Base-by-base conservation (phyloP, 2,888 invertebrate species). In the Abrostola triplasia region DNA sequence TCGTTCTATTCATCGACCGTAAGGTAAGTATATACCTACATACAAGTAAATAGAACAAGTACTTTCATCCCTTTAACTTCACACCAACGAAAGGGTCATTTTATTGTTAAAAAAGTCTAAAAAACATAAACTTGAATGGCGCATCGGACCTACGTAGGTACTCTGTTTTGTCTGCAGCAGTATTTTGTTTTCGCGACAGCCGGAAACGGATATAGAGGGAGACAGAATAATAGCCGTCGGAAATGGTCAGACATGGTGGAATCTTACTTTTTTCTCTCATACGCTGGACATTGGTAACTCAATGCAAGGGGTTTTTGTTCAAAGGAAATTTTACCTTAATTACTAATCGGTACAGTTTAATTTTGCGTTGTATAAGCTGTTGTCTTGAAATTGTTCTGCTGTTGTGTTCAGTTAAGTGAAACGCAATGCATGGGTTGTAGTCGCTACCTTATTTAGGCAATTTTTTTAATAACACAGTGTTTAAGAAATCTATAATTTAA, bases 201-300 rank as follows among this genome's bases (percentile, higher is more conserved):
- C 92, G 94, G 94, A 94, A 94, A 86, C 92, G 94, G 94, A 94
- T 92, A 92, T 93, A 92, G 93, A 93, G 94, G 93, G 93, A 93
- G 93, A 93, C 94, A 90, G 94, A 94, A 94, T 94, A 94, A 94
- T 94, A 92, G 94, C 93, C 91, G 91, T 90, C 94, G 94, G 94
- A 94, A 93, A 94, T 93, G 94, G 94, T 94, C 94, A 94, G 94
- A 93, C 94, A 92, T 93, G 92, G 89, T 84, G 90, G 89, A 89
- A 85, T 91, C 91, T 92, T 92, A 86, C 84, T 92, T 93, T 92
- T 93, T 93, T 92, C 85, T 91, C 88, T 85, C 81, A 76, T 88
- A 78, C 82, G 67, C 91, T 93, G 94, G 92, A 92, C 94, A 90
- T 86, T 83, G 90, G 88, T 88, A 89, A 90, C 90, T 91, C 86